These are phyloP conservation scores for Zaprionus capensis DNA, from an alignment of 1,140 invertebrate genomes.

Conservation along the genomic window DNA sequence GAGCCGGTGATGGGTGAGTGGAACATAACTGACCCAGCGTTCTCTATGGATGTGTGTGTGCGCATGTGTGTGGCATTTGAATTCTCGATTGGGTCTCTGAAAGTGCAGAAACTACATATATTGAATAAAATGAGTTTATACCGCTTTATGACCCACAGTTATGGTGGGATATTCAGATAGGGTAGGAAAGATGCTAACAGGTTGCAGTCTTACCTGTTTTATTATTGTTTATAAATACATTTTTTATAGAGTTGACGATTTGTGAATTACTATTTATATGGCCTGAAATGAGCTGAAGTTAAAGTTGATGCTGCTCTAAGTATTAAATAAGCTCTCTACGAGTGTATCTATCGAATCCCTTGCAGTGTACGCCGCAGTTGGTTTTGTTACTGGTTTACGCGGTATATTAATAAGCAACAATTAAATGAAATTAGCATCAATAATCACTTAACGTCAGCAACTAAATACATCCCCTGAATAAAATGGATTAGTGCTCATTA, in stretches of 20 bases:
- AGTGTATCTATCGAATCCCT: neutral
- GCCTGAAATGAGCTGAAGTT: neutral
- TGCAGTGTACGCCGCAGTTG: neutral
- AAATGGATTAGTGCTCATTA: too few species aligned
- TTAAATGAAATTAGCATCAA: neutral
- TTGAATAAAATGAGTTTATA: conserved; percentile 33
- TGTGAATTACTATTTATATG: neutral
- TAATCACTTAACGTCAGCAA: neutral
- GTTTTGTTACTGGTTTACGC: neutral
- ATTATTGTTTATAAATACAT: neutral
- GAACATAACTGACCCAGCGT: neutral
- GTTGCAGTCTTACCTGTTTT: conserved; percentile 4
- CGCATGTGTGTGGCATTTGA: conserved; percentile 7
- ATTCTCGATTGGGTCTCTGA: conserved; percentile 5
- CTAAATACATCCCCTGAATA: too few species aligned
- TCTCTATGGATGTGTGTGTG: neutral
- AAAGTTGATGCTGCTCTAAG: neutral
- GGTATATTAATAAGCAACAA: neutral
- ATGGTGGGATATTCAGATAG: neutral
- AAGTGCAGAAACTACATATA: conserved; percentile 22
- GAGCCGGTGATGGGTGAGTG: conserved; percentile 46
- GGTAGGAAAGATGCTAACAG: neutral
- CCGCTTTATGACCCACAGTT: conserved; percentile 30
- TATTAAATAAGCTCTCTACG: neutral
- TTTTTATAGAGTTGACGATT: neutral